phyloP scores from a whole-genome alignment of 2,797 vertebrate species.

The Chrosomus eos region DNA sequence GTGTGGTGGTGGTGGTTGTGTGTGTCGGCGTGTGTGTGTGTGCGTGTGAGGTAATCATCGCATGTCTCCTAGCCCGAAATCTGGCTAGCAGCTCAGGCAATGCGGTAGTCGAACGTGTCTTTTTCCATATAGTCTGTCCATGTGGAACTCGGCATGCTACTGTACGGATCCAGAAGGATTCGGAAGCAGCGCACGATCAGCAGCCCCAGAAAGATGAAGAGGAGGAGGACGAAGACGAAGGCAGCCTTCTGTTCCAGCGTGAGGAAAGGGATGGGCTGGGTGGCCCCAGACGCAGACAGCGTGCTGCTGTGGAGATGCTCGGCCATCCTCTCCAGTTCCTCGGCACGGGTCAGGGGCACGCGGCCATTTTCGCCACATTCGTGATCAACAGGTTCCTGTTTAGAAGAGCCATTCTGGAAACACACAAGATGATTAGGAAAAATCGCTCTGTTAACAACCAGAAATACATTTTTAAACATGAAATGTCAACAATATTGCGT shows the following conservation, averaged over 20 bases:
- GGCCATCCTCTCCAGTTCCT: conserved; percentile 66
- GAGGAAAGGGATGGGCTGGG: conserved; percentile 75
- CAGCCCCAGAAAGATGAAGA: conserved; percentile 86
- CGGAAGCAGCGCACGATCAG: conserved; percentile 87
- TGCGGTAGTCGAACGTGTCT: conserved; percentile 85
- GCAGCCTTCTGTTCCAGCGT: conserved; percentile 86
- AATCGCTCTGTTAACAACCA: neutral
- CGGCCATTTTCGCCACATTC: conserved; percentile 17
- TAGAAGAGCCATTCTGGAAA: conserved; percentile 54
- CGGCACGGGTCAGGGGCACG: conserved; percentile 36
- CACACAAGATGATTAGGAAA: neutral
- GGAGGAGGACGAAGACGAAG: conserved; percentile 84
- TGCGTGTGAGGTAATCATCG: conserved; percentile 54
- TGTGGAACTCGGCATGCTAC: conserved; percentile 86
- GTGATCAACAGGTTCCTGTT: conserved; percentile 58
- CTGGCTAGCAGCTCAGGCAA: conserved; percentile 73
- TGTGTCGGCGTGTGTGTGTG: neutral
- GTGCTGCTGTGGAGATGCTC: conserved; percentile 76
- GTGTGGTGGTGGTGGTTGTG: conserved; percentile 19
- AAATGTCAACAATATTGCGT: neutral
- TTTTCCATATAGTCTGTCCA: conserved; percentile 90
- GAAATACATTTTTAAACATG: neutral
- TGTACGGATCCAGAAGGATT: conserved; percentile 87
- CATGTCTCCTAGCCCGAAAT: conserved; percentile 36
- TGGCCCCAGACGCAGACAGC: conserved; percentile 74